Base-by-base conservation (phyloP, 2,113 vertebrate genomes). In the Oreochromis niloticus region DNA sequence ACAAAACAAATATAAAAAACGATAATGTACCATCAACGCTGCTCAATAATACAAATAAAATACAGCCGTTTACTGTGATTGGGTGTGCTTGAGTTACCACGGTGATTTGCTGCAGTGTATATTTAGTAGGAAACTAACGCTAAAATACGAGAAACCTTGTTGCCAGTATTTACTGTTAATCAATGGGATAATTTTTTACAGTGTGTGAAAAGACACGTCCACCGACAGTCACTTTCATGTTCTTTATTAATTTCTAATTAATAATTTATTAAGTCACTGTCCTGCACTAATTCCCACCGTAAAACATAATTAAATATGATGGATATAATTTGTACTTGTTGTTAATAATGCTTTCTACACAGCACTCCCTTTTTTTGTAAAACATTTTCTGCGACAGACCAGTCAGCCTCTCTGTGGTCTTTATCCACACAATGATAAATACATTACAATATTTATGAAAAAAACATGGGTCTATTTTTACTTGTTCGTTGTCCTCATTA, bases 181-280 rank as follows among this genome's bases (percentile, higher is more conserved):
- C 43, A 30, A 32, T 0, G 0, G 24, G 71, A 48, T 4, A 7
- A 30, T 12, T 4, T 75, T 48, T 30, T 30, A 78, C 46, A 52
- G 73, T 32, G 46, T 50, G 27, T 50, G 46, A 78, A 78, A 50
- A 50, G 43, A n/a, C 73, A 32, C 2, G 3, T 50, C 46, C 71
- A 32, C 43, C 7, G 46, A 32, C 71, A 78, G 43, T 78, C 73
- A 78, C 27, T 32, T 78, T 78, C 24, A 78, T 52, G 46, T 78
- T 78, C 73, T 30, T 52, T 50, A 75, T 78, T 78, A 52, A 50
- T 78, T 52, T 52, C 24, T 32, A 78, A 78, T 78, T 78, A 78
- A 50, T 78, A 78, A 50, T 50, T 50, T 32, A 78, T 78, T 41
- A 39, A 55, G 63, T 27, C 11, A 27, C 34, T 41, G 14, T 24